Base-by-base conservation (phyloP, 2,888 invertebrate genomes). In the Drosophila aldrichi region DNA sequence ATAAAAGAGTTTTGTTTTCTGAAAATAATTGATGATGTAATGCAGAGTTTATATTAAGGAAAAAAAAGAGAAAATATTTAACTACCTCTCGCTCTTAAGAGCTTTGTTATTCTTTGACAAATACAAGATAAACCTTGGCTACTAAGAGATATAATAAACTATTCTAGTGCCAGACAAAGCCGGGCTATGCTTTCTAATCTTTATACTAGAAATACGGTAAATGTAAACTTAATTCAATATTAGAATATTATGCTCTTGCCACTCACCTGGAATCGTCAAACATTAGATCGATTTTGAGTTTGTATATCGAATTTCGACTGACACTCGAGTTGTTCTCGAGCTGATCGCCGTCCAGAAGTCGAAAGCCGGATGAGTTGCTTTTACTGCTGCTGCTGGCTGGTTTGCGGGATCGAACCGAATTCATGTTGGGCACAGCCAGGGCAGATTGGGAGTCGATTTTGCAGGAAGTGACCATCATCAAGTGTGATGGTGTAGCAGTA, bases 281-380 rank as follows among this genome's bases (percentile, higher is more conserved):
- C 93, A 97, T 96, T 29, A 96, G 95, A 93, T 97, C 97, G 90
- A 97, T 97, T 92, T 96, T 95, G 89, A 96, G 96, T 92, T 97
- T 97, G 93, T 96, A 96, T 69, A 95, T 94, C 66, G 96, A 96
- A 87, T 96, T 95, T 64, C 92, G 90, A 78, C 93, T 93, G 75
- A 92, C 89, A 82, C 92, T 93, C 49, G 93, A 93, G 66, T 91
- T 87, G 34, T 91, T 91, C 72, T 93, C 93, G 82, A 92, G 88
- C 74, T 92, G 92, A 82, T 93, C 93, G 74, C 89, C 89, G 74
- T 93, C 93, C 74, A 93, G 83, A 63, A 93, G 91, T 69, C 93
- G 92, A 79, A 92, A 92, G 74, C 92, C 93, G 57, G 93, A 93
- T 49, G 93, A 92, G 72, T 91, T 91, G 70, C 91, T 92, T 54